Base-by-base conservation (phyloP, 1,140 invertebrate genomes). In the Drepana arcuata region DNA sequence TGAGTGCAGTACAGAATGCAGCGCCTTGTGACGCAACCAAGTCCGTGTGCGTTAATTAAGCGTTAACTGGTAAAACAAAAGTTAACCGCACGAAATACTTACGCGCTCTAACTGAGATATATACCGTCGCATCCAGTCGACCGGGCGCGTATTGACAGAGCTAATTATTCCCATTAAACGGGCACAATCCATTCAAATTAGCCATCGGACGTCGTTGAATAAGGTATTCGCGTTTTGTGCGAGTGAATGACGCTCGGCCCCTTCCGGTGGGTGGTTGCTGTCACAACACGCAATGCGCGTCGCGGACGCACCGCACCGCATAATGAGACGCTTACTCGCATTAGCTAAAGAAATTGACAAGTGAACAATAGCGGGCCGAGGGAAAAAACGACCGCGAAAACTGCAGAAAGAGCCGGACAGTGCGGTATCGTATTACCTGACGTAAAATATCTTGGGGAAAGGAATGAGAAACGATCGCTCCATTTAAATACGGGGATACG, bases 281-380 rank as follows among this genome's bases (percentile, higher is more conserved):
- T 80, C 75, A 80, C 73, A 80, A 80, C 78, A 82, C 60, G 75
- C 65, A 72, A 66, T 69, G 69, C 73, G 74, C 74, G 70, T 70
- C 69, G 73, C 63, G 65, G 53, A 71, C 73, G 65, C 73, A 71
- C 71, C 60, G 72, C 71, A 68, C 66, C 78, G 74, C 78, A 82
- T 82, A 82, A 82, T 82, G 78, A 79, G 74, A 78, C 74, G 78
- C 71, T 79, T 82, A 72, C 75, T 82, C 78, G 70, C 74, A 82
- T 82, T 82, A 82, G 74, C 74, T 71, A 77, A 79, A 82, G 78
- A 78, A 82, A 82, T 82, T 82, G 78, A 82, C 78, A 79, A 79
- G 78, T 82, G 78, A 79, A 82, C 78, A 82, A 82, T 82, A 82
- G 74, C 67, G 63, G 63, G 48, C 52, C 55, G 58, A 65, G 59